Conservation (phyloP, 2,888 invertebrate species). For the Escarpia spicata region DNA sequence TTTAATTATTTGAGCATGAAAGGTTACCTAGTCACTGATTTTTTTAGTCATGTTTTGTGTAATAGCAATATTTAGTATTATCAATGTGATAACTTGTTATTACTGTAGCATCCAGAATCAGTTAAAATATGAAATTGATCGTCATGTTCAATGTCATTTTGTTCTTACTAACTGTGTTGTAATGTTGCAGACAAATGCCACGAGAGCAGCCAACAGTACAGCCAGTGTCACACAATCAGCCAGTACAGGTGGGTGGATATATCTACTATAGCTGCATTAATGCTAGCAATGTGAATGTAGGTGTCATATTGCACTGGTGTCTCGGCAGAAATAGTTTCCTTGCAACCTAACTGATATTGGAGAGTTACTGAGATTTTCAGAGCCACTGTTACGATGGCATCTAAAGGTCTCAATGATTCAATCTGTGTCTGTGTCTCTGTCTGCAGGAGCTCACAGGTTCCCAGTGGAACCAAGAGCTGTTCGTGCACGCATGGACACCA, state of each 20-base stretch:
- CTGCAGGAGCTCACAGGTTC: neutral
- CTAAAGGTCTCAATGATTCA: neutral
- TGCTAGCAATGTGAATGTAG: neutral
- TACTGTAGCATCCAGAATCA: neutral
- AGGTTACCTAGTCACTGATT: too few relatives aligned
- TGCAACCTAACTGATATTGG: neutral
- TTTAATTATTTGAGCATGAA: too few relatives aligned
- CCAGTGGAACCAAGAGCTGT: neutral
- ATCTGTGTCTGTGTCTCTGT: neutral
- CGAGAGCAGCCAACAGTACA: neutral
- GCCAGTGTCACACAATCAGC: neutral
- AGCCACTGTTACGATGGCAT: neutral
- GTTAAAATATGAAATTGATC: neutral
- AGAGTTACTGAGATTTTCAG: neutral
- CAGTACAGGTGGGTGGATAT: neutral
- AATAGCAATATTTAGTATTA: too few relatives aligned
- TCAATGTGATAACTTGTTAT: too few relatives aligned
- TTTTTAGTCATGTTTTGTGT: too few relatives aligned
- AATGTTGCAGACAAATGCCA: neutral
- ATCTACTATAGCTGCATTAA: neutral
- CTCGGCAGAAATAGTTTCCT: neutral
- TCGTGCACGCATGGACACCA: constrained; percentile 13
- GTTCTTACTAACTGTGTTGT: neutral
- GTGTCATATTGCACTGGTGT: neutral
- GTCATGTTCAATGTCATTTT: neutral